Evolutionary conservation across 2,797 vertebrate genomes (phyloP).

Genomic region (Petrocephalus schoutedeni): DNA sequence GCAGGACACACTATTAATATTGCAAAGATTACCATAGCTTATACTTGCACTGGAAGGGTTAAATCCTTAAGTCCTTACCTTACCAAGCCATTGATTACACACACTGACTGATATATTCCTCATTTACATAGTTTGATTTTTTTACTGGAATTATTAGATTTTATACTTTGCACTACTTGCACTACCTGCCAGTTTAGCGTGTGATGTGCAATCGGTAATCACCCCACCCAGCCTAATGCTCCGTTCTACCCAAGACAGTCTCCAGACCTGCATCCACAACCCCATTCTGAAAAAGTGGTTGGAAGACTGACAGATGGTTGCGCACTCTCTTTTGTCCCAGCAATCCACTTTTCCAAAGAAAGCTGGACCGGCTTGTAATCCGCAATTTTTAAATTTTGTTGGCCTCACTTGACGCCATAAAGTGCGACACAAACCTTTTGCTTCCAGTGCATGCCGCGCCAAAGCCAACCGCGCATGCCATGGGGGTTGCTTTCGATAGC

Average conservation of each 20-base stretch:
- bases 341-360: neutral
- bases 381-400: neutral
- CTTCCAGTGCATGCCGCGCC: neutral
- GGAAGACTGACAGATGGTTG: neutral
- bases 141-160: neutral
- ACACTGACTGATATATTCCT: neutral
- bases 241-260: neutral
- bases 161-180: neutral
- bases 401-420: neutral
- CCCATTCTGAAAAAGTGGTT: neutral
- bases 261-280: neutral
- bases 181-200: neutral
- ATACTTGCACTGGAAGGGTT: neutral
- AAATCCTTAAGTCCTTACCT: neutral
- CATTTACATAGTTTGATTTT: neutral
- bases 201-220: neutral
- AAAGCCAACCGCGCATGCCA: neutral
- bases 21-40: neutral
- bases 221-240: neutral
- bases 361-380: neutral
- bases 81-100: neutral
- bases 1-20: neutral
- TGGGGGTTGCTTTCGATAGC: too few relatives aligned
- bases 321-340: neutral
- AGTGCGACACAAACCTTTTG: neutral